Base-by-base conservation (phyloP, 2,797 vertebrate genomes). In the Nannoperca obscura region DNA sequence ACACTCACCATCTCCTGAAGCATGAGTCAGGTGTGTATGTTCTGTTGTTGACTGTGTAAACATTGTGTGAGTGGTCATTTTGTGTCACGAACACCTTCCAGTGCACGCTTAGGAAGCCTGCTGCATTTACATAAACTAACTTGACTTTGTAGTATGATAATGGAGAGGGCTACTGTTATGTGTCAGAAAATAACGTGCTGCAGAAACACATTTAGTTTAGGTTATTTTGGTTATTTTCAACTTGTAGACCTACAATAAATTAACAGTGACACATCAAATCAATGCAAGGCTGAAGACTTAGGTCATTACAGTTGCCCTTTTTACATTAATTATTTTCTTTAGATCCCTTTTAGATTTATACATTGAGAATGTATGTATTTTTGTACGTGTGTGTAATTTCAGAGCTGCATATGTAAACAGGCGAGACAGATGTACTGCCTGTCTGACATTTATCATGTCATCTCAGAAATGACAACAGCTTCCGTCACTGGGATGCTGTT, bases 11-110 rank as follows among this genome's bases (percentile, higher is more conserved):
- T 71, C 42, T 67, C 58, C 74, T 74, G 72, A 79, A 7, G 49
- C 2, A 6, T 61, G 66, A 78, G 63, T 84, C 64, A 70, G 40
- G 71, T 24, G 49, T 63, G 57, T 55, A 1, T 55, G 53, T 50
- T 42, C 20, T n/a, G 20, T 63, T 87, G 71, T 83, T 89, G 77
- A 74, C 72, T 74, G 60, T 81, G 86, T 80, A 84, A 91, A 91
- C 78, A 86, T 0, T 11, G 49, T 22, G 27, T 36, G 63, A 73
- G 74, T 57, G 40, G 57, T 15, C 47, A 17, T 66, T 52, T 57
- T 38, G n/a, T 66, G 63, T 85, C 62, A 81, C n/a, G 1, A 63
- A 57, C 72, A 66, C 44, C 46, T 44, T 22, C 46, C 34, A 20
- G 53, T 68, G 57, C 78, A 74, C 15, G 1, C 68, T 62, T 58